Evolutionary conservation across 2,888 invertebrate genomes (phyloP).

Genomic region (Conops quadrifasciatus): DNA sequence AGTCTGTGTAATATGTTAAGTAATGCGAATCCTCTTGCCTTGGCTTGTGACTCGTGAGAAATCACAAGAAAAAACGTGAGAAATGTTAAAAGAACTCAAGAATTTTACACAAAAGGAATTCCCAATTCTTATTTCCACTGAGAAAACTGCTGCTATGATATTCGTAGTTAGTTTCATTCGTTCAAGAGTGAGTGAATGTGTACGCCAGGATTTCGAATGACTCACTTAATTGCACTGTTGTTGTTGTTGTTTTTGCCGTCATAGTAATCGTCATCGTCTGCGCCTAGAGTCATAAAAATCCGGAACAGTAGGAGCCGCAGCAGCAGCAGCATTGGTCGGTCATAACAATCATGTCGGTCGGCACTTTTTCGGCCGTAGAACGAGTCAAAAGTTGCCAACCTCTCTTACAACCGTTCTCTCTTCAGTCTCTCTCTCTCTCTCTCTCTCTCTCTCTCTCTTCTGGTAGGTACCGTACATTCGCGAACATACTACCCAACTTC

Average conservation of each 20-base stretch:
- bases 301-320: slow-evolving; percentile 1
- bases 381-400: background rate
- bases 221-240: slow-evolving; percentile 21
- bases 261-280: background rate
- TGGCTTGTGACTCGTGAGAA: background rate
- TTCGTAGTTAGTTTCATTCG: no score
- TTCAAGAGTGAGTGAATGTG: background rate
- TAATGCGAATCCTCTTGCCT: no score
- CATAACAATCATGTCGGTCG: slow-evolving; percentile 29
- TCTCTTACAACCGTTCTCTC: background rate
- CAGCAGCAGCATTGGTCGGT: background rate
- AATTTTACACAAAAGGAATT: slow-evolving; percentile 11
- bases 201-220: slow-evolving; percentile 18
- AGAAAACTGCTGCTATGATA: background rate
- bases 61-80: background rate
- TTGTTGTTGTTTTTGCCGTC: background rate
- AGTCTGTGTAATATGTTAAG: no score
- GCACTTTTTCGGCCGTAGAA: no score
- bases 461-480: no score
- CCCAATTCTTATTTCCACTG: slow-evolving; percentile 19
- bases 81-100: slow-evolving; percentile 6
- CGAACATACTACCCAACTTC: no score
- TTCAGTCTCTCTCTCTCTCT: background rate
- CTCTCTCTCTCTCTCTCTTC: background rate
- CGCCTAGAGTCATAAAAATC: slow-evolving; percentile 23